Evolutionary conservation across 2,113 vertebrate species (phyloP).

Genomic region (Rissa tridactyla): DNA sequence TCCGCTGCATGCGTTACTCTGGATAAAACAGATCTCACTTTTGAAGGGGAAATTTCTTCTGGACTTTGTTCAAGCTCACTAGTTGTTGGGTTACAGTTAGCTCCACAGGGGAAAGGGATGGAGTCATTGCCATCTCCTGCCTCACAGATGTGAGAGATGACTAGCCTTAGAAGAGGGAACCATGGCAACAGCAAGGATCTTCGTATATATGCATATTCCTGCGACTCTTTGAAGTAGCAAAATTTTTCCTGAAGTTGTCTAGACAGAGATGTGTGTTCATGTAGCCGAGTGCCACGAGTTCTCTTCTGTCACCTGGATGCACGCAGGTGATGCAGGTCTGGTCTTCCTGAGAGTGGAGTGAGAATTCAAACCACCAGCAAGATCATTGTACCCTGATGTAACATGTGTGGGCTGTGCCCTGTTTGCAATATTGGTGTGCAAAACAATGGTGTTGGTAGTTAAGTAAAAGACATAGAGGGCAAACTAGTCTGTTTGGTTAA

Average conservation of each 20-base stretch:
- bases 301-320: background rate
- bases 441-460: background rate
- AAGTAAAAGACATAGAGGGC: background rate
- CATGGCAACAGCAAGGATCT: background rate
- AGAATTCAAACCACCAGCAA: background rate
- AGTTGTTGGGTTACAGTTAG: background rate
- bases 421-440: background rate
- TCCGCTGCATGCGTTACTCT: background rate
- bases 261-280: background rate
- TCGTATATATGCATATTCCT: background rate
- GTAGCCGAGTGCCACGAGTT: background rate
- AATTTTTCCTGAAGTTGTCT: background rate
- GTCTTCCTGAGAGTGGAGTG: background rate
- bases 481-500: background rate
- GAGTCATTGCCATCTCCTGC: background rate
- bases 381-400: background rate
- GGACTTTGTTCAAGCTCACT: background rate
- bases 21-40: background rate
- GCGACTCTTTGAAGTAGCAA: background rate
- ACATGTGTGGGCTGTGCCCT: background rate
- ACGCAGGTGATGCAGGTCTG: fast-evolving
- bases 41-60: background rate
- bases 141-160: background rate
- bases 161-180: background rate
- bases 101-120: background rate